These are phyloP conservation scores for Cranoglanis bouderius DNA, from an alignment of 2,113 vertebrate species.

Conservation along the genomic window DNA sequence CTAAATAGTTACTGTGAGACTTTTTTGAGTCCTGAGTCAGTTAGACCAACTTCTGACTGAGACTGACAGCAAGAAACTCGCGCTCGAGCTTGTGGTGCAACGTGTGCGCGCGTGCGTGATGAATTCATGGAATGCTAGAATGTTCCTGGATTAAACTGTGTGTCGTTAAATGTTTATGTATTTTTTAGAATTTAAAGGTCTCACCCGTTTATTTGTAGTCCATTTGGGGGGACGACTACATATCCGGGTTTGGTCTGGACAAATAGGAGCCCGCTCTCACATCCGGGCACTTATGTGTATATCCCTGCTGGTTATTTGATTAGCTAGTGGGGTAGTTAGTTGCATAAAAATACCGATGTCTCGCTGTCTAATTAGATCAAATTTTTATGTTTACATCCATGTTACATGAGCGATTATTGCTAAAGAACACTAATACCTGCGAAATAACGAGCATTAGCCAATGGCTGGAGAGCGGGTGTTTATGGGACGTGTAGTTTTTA, in stretches of 20 bases:
- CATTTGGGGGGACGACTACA: neutral
- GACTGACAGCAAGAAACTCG: neutral
- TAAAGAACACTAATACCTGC: neutral
- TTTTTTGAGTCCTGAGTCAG: too few relatives aligned
- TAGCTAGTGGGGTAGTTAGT: neutral
- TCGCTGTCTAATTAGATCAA: neutral
- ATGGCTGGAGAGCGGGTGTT: neutral
- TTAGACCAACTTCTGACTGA: neutral
- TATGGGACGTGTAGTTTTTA: slow-evolving; percentile 31
- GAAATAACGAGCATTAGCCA: neutral
- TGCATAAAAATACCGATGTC: neutral
- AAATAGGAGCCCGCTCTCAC: neutral
- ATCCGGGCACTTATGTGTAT: neutral
- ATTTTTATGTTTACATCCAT: neutral
- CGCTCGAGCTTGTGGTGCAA: too few relatives aligned
- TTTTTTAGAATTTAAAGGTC: neutral
- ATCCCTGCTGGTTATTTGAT: neutral
- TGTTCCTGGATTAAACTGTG: neutral
- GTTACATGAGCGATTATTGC: too few relatives aligned
- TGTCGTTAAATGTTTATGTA: neutral
- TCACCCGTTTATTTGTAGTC: neutral
- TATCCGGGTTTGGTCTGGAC: neutral
- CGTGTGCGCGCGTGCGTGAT: neutral
- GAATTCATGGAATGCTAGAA: neutral
- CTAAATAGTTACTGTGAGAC: neutral